Base-by-base conservation (phyloP, 2,888 invertebrate genomes). In the Hirtodrosophila histrioides region DNA sequence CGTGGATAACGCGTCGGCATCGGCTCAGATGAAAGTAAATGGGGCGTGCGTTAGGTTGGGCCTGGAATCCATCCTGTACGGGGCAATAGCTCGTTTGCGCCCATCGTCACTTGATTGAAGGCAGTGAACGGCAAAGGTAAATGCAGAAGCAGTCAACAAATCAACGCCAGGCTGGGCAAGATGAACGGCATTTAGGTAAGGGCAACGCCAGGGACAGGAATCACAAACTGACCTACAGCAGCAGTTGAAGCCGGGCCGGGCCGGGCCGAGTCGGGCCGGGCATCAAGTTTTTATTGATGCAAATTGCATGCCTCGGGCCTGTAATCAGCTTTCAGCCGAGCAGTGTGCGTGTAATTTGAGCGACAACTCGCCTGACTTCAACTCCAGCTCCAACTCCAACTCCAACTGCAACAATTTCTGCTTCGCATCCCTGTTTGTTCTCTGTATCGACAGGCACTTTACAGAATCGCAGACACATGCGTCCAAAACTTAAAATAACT, bases 91-190 rank as follows among this genome's bases (percentile, higher is more conserved):
- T 76, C 55, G 66, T 84, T 84, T 82, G 78, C 60, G 57, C 64
- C 71, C 77, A 85, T 84, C 85, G 78, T 81, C 82, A 82, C 84
- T 81, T 82, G 81, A 78, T 80, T 73, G 84, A 83, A 75, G 78
- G 45, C 69, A 51, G 56, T 45, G 53, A 61, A 43, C 43, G 61
- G 70, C 24, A n/a, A 24, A 36, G 35, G 35, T 55, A 84, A 84
- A 72, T 74, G 82, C 82, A 82, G 83, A 71, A 86, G 83, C 86
- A 76, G 77, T 78, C 86, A 86, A 76, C 80, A 76, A 78, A 80
- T 83, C 84, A 84, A 72, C 80, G 80, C 86, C 78, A 64, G 33
- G 33, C 55, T 23, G 56, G 46, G 55, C 65, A 66, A 79, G 71
- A 77, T 72, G 66, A 62, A 57, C 75, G 63, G 75, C 66, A 58